Conservation (phyloP, 2,888 invertebrate species). For the Lamellibrachia satsuma region DNA sequence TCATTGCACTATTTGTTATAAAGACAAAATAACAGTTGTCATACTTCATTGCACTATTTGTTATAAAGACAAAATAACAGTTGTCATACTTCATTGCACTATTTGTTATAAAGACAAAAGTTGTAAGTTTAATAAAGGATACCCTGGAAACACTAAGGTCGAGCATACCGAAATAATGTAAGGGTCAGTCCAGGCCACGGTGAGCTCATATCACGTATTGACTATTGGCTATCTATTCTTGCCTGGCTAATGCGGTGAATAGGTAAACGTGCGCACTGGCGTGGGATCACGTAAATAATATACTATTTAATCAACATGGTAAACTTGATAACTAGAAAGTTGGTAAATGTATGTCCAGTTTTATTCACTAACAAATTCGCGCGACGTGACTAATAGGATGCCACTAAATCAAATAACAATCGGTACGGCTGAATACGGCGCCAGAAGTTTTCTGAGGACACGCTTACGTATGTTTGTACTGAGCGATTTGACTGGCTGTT, state of each 20-base stretch:
- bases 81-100: too few relatives aligned
- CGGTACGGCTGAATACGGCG: background rate
- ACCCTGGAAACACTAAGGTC: background rate
- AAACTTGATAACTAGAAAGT: background rate
- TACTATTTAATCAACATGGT: background rate
- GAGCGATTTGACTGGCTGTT: constrained; percentile 6
- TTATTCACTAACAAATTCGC: background rate
- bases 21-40: too few relatives aligned
- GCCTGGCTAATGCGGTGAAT: background rate
- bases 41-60: background rate
- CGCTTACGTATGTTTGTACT: constrained; percentile 6
- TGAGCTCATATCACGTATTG: background rate
- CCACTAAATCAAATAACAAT: background rate
- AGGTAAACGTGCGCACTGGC: background rate
- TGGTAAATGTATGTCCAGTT: background rate
- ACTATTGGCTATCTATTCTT: background rate
- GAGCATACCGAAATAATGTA: background rate
- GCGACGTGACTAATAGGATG: background rate
- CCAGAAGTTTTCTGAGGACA: background rate
- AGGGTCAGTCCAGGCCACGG: background rate
- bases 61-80: too few relatives aligned
- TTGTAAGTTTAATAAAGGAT: background rate
- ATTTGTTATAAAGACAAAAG: background rate
- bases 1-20: too few relatives aligned
- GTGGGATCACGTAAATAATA: constrained; percentile 13